Conservation (phyloP, 1,140 invertebrate species). For the Plectrocnemia conspersa region DNA sequence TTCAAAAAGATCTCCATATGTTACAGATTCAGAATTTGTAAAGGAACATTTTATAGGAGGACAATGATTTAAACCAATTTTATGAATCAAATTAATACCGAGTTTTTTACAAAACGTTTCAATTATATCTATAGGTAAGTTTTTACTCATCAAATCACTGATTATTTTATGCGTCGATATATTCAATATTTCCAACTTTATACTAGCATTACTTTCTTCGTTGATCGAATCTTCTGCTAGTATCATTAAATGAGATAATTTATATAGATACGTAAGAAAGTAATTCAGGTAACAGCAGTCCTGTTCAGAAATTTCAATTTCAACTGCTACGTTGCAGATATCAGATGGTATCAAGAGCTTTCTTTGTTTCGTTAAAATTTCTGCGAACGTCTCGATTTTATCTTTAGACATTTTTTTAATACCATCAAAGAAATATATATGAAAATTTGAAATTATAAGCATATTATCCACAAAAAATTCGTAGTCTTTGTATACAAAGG, state of each 20-base stretch:
- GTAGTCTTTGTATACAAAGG: conserved; percentile 49
- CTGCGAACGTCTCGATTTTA: background rate
- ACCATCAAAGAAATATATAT: background rate
- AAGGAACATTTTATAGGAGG: conserved; percentile 44
- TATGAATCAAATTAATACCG: conserved; percentile 48
- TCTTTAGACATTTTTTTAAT: background rate
- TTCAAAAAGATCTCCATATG: too few relatives aligned
- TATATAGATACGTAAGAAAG: conserved; percentile 48
- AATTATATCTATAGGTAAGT: conserved; percentile 43
- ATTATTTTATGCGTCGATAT: conserved; percentile 46
- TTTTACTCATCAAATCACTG: conserved; percentile 47
- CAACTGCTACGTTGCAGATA: too few relatives aligned
- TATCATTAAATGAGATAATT: conserved; percentile 44
- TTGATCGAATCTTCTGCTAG: conserved; percentile 35
- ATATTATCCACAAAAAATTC: background rate
- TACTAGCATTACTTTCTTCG: conserved; percentile 31
- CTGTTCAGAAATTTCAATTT: conserved; percentile 43
- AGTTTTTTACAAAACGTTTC: conserved; percentile 49
- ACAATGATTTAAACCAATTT: conserved; percentile 49
- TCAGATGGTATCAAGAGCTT: conserved; percentile 10
- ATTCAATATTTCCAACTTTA: conserved; percentile 43
- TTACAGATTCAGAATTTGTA: too few relatives aligned
- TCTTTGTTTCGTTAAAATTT: background rate
- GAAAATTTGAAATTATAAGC: background rate
- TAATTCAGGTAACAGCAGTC: conserved; percentile 44